Conservation (phyloP, 2,888 invertebrate species). For the Drosophila quinaria region DNA sequence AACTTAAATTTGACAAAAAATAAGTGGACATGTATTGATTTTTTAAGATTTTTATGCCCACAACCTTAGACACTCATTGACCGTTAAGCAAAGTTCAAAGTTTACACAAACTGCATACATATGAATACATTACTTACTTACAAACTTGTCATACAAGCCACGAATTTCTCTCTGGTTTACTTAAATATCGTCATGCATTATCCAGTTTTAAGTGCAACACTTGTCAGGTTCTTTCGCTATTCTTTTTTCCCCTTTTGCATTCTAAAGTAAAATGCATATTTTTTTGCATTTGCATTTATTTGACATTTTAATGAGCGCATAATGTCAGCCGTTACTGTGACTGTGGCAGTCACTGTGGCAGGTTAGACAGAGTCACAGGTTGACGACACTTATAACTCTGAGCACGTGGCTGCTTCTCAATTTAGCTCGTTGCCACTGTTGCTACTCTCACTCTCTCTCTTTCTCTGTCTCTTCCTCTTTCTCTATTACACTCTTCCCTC, state of each 20-base stretch:
- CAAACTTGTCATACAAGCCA: conserved; percentile 19
- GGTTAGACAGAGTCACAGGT: conserved; percentile 36
- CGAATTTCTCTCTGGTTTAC: conserved; percentile 18
- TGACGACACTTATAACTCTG: conserved; percentile 42
- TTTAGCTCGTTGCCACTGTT: conserved; percentile 29
- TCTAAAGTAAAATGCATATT: conserved; percentile 54
- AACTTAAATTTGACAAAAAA: background rate
- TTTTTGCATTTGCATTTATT: conserved; percentile 76
- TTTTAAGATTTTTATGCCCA: background rate
- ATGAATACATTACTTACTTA: conserved; percentile 5
- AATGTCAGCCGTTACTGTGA: conserved; percentile 58
- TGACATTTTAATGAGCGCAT: conserved; percentile 82
- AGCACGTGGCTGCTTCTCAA: conserved; percentile 42
- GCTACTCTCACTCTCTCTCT: background rate
- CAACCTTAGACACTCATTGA: conserved; percentile 32
- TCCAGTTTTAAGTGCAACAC: conserved; percentile 57
- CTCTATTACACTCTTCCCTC: background rate
- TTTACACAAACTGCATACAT: conserved; percentile 40
- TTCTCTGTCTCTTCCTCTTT: background rate
- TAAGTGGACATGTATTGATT: background rate
- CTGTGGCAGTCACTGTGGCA: conserved; percentile 27
- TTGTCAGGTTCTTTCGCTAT: conserved; percentile 30
- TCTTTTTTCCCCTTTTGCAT: conserved; percentile 18
- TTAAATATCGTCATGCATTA: conserved; percentile 51
- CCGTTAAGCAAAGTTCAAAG: conserved; percentile 71